These are phyloP conservation scores for Drosophila pseudoobscura DNA, from an alignment of 1,140 invertebrate species.

Conservation along the genomic window DNA sequence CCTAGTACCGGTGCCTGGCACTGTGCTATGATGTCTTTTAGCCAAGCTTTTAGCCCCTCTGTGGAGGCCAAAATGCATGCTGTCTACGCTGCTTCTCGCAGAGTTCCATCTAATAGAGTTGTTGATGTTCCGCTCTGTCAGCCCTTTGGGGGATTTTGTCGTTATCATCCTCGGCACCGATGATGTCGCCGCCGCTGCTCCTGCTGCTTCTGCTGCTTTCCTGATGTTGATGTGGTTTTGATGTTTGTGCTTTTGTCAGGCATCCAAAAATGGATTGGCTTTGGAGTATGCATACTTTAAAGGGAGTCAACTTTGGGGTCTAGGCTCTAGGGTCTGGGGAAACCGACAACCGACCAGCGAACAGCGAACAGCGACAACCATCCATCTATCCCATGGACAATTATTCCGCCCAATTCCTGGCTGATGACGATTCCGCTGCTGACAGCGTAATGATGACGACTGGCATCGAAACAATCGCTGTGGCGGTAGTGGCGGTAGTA, in stretches of 20 bases:
- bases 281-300: conserved; percentile 45
- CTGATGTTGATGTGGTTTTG: conserved; percentile 70
- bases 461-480: conserved; percentile 55
- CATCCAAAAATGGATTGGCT: conserved; percentile 29
- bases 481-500: conserved; percentile 14
- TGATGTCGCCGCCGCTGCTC: conserved; percentile 28
- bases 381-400: conserved; percentile 12
- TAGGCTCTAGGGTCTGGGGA: conserved; percentile 6
- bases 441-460: conserved; percentile 75
- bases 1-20: too few relatives aligned
- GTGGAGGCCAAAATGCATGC: conserved; percentile 52
- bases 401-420: conserved; percentile 60
- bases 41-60: conserved; percentile 26
- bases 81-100: conserved; percentile 20
- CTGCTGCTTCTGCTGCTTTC: conserved; percentile 16
- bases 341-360: background rate
- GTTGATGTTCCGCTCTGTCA: conserved; percentile 72
- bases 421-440: conserved; percentile 65
- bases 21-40: conserved; percentile 33
- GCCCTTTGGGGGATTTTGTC: conserved; percentile 72
- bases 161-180: conserved; percentile 38
- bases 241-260: conserved; percentile 68
- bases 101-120: conserved; percentile 71
- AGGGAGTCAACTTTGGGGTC: conserved; percentile 43
- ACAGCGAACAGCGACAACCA: conserved; percentile 8